phyloP scores from a whole-genome alignment of 1,140 invertebrate species.

The Atopsyche davidsoni region DNA sequence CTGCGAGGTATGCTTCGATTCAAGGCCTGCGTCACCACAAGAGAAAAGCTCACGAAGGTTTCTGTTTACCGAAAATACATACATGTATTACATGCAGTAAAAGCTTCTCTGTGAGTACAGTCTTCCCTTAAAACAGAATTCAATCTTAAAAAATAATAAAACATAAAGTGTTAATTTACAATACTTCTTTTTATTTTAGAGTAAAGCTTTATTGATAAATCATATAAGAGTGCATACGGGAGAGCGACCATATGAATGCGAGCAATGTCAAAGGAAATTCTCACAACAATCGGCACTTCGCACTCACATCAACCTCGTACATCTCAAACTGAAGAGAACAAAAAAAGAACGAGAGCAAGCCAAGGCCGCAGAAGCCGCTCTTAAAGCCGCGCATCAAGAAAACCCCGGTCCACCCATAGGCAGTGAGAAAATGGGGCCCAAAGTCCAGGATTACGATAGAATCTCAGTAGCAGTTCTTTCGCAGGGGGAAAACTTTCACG shows the following conservation, averaged over 20 bases:
- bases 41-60: conserved; percentile 36
- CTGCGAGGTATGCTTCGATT: conserved; percentile 37
- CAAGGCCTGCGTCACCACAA: conserved; percentile 39
- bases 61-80: conserved; percentile 35
- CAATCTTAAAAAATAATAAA: no score
- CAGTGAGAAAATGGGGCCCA: no score
- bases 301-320: conserved; percentile 40
- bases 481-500: no score
- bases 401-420: no score
- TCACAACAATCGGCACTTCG: conserved; percentile 39
- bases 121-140: no score
- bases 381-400: no score
- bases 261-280: conserved; percentile 43
- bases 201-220: conserved; percentile 49
- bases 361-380: no score
- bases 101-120: conserved; percentile 37
- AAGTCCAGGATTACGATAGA: no score
- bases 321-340: conserved; percentile 35
- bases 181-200: conserved; percentile 16
- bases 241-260: conserved; percentile 50
- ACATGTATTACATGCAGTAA: conserved; percentile 40
- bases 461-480: no score
- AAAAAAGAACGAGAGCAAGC: no score
- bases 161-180: no score
- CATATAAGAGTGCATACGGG: conserved; percentile 58